A percentile compares a stretch with the other conserved stretches of the same genome.
Conservation (phyloP, 2,888 invertebrate species). For the Nephrotoma guestfalica region DNA sequence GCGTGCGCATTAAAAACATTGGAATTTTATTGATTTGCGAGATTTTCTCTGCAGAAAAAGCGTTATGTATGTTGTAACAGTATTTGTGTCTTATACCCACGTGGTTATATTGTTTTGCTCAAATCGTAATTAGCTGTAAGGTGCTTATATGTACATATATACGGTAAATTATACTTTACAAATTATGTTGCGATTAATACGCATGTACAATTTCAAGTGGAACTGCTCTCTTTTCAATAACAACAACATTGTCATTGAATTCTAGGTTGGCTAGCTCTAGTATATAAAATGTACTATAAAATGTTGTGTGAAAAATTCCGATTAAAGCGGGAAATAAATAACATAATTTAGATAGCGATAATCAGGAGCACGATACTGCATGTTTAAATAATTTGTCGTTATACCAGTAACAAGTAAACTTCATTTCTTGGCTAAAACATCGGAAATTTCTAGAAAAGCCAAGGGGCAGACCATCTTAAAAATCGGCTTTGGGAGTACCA, state of each 20-base stretch:
- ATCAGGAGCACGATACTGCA: background rate
- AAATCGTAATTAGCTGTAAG: background rate
- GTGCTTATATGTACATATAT: background rate
- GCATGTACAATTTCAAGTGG: background rate
- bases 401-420: too few relatives aligned
- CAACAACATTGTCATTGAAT: background rate
- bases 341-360: background rate
- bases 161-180: too few relatives aligned
- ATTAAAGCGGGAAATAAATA: background rate
- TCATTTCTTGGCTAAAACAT: too few relatives aligned
- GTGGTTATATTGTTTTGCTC: background rate
- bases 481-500: too few relatives aligned
- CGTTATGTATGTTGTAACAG: background rate
- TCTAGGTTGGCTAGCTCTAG: background rate
- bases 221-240: background rate
- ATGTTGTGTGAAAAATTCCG: background rate
- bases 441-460: too few relatives aligned
- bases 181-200: background rate
- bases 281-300: background rate
- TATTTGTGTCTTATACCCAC: background rate
- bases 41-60: background rate
- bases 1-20: background rate
- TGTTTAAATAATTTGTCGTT: background rate
- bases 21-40: background rate
- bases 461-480: too few relatives aligned